A percentile compares a stretch with the other conserved stretches of the same genome.
Conservation (phyloP, 2,113 vertebrate genomes). For the Ardeotis arabs region DNA sequence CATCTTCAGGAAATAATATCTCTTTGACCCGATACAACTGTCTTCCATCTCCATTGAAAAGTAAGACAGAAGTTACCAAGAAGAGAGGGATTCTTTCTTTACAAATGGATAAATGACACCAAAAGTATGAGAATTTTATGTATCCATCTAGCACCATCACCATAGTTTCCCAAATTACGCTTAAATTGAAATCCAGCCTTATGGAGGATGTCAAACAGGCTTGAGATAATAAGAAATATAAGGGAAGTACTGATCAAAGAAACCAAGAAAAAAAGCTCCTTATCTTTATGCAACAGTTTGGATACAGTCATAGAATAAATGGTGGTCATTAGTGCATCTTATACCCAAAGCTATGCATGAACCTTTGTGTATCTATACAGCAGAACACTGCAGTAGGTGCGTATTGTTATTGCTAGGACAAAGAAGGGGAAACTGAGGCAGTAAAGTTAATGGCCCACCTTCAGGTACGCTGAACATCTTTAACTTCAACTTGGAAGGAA, state of each 20-base stretch:
- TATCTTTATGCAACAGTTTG: not conserved
- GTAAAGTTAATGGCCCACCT: not conserved
- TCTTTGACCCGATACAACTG: not conserved
- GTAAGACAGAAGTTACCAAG: not conserved
- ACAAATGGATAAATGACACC: not conserved
- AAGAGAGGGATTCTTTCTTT: not conserved
- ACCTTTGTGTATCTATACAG: not conserved
- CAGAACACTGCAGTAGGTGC: rapidly evolving
- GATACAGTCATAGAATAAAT: not conserved
- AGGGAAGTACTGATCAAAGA: not conserved
- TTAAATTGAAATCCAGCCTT: not conserved
- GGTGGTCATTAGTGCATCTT: not conserved
- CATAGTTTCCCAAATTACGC: not conserved
- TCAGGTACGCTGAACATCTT: not conserved
- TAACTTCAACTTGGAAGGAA: not conserved
- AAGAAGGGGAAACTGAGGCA: not conserved
- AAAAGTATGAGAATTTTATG: not conserved
- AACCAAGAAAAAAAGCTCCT: not conserved
- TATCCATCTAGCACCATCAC: not conserved
- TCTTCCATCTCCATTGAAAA: conserved; percentile 6
- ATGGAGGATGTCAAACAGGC: not conserved
- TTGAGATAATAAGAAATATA: not conserved
- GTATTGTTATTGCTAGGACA: not conserved
- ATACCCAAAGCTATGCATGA: not conserved
- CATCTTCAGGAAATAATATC: not conserved